Evolutionary conservation across 2,888 invertebrate species (phyloP).

Genomic region (Mimachlamys varia): DNA sequence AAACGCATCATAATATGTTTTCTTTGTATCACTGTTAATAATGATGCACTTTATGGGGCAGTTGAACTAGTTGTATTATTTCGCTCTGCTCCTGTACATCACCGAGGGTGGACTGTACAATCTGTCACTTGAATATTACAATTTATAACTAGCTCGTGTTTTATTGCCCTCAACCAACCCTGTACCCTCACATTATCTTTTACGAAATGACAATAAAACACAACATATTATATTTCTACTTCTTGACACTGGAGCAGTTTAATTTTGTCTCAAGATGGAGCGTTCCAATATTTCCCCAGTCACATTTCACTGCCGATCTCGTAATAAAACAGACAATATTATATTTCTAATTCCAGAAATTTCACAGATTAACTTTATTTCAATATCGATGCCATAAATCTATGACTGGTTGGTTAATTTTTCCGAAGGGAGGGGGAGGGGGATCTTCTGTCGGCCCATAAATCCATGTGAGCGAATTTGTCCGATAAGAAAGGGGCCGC

Average conservation of each 20-base stretch:
- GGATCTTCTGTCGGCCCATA: slow-evolving; percentile 4
- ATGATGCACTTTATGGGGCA: neutral
- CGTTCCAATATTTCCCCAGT: neutral
- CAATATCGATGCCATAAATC: slow-evolving; percentile 14
- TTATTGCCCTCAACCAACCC: neutral
- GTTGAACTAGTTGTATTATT: neutral
- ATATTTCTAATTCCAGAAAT: slow-evolving; percentile 17
- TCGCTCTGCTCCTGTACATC: neutral
- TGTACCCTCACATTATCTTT: neutral
- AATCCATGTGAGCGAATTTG: neutral
- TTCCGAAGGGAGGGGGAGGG: too few species aligned
- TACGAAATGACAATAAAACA: neutral
- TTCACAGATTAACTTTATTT: slow-evolving; percentile 36
- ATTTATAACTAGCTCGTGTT: neutral
- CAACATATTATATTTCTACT: neutral
- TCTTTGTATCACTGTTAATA: neutral
- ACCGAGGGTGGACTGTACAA: neutral
- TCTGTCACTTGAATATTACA: slow-evolving; percentile 13
- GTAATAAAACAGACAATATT: neutral
- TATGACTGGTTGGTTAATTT: slow-evolving; percentile 4
- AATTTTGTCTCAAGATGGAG: neutral
- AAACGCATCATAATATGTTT: neutral
- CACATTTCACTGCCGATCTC: neutral
- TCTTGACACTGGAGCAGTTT: neutral
- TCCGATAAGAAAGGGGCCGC: neutral